These are phyloP conservation scores for Dexiosoma caninum DNA, from an alignment of 2,888 invertebrate genomes.

Conservation along the genomic window DNA sequence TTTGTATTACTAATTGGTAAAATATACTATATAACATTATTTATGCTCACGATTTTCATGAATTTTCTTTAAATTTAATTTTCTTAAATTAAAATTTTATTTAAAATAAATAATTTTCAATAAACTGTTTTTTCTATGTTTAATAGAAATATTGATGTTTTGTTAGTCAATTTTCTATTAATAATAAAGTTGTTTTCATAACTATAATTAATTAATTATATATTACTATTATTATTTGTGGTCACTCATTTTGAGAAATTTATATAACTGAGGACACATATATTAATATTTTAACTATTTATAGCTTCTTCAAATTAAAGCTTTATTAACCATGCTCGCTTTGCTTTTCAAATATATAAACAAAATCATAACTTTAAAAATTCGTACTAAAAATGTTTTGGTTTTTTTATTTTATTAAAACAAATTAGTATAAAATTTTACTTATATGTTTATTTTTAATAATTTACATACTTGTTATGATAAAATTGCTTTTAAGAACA, in stretches of 20 bases:
- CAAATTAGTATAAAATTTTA: constrained; percentile 57
- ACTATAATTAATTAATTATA: constrained; percentile 43
- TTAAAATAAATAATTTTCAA: constrained; percentile 51
- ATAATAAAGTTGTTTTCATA: constrained; percentile 57
- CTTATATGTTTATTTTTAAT: constrained; percentile 42
- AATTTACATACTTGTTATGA: constrained; percentile 53
- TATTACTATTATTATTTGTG: constrained; percentile 49
- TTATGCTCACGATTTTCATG: constrained; percentile 62
- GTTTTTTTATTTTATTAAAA: constrained; percentile 30
- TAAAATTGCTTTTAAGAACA: constrained; percentile 37
- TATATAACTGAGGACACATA: constrained; percentile 74
- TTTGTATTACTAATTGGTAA: constrained; percentile 48
- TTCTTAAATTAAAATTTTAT: constrained; percentile 40
- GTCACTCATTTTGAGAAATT: constrained; percentile 73
- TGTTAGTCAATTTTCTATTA: constrained; percentile 42
- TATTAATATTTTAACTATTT: constrained; percentile 67
- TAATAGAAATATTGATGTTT: constrained; percentile 71
- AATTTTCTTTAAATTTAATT: constrained; percentile 56
- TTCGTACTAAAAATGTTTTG: constrained; percentile 56
- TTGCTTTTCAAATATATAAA: constrained; percentile 74
- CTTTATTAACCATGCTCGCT: constrained; percentile 77
- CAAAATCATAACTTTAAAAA: constrained; percentile 70
- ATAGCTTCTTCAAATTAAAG: constrained; percentile 75
- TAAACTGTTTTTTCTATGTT: constrained; percentile 48
- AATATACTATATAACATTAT: constrained; percentile 61